Percentiles rank a stretch among this genome's conserved stretches.
phyloP scores from a whole-genome alignment of 1,140 invertebrate genomes.

The Drosophila grimshawi region DNA sequence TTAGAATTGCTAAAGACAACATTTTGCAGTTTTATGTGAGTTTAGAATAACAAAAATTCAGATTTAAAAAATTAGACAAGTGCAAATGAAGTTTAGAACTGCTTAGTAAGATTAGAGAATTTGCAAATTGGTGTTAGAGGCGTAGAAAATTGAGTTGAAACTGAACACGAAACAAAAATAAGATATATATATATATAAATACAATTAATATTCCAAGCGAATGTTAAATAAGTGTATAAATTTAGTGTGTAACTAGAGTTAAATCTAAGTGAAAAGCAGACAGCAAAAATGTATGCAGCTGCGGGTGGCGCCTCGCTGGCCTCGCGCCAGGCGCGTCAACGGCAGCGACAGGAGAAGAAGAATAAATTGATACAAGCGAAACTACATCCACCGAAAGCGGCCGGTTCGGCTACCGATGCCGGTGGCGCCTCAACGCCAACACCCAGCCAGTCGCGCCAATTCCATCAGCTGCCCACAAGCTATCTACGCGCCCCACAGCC shows the following conservation, averaged over 20 bases:
- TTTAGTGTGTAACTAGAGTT: conserved; percentile 58
- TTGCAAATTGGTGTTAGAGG: conserved; percentile 16
- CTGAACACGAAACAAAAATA: conserved; percentile 1
- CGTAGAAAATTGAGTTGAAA: conserved; percentile 3
- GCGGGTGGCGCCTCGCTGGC: conserved; percentile 90
- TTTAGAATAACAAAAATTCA: neutral
- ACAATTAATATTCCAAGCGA: conserved; percentile 31
- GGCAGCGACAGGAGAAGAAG: conserved; percentile 85
- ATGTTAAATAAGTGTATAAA: conserved; percentile 46
- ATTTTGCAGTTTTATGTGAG: neutral
- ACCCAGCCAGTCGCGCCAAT: conserved; percentile 85
- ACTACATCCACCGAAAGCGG: conserved; percentile 84
- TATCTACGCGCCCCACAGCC: conserved; percentile 81
- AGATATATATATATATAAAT: neutral
- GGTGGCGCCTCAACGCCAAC: conserved; percentile 78
- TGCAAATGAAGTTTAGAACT: conserved; percentile 6
- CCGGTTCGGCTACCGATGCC: conserved; percentile 64
- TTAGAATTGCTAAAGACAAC: conserved; percentile 1
- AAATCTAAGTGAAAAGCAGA: conserved; percentile 43
- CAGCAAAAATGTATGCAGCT: conserved; percentile 88
- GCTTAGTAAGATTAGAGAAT: conserved; percentile 8
- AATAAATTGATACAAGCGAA: conserved; percentile 85
- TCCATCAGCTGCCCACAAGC: conserved; percentile 85
- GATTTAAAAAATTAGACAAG: conserved; percentile 5
- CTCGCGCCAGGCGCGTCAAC: conserved; percentile 88